A percentile compares a stretch with the other conserved stretches of the same genome.
phyloP scores from a whole-genome alignment of 2,888 invertebrate species.

The Dioctria linearis region DNA sequence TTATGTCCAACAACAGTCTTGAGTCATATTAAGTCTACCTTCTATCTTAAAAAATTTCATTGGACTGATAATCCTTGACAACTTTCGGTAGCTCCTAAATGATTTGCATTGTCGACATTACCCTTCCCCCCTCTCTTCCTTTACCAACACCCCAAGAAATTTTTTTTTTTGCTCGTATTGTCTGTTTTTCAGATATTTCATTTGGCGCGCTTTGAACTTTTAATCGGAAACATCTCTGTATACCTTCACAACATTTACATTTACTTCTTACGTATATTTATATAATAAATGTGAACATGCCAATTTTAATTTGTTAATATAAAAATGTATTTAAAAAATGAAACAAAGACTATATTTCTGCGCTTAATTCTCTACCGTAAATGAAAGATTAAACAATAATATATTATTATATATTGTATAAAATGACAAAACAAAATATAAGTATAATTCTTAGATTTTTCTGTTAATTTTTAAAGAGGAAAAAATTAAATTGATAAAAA shows the following conservation, averaged over 20 bases:
- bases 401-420: conserved; percentile 1
- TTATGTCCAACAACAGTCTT: too few species aligned
- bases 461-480: neutral
- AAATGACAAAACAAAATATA: conserved; percentile 10
- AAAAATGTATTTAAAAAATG: conserved; percentile 3
- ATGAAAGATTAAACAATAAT: conserved; percentile 6
- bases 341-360: conserved; percentile 50
- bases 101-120: too few species aligned
- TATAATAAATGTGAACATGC: conserved; percentile 38
- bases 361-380: conserved; percentile 41
- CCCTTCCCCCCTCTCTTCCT: too few species aligned
- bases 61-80: too few species aligned
- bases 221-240: neutral
- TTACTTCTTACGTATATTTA: conserved; percentile 24
- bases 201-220: too few species aligned
- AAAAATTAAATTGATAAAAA: neutral
- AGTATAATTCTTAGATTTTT: neutral
- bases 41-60: too few species aligned
- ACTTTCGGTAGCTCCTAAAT: too few species aligned
- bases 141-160: too few species aligned
- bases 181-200: too few species aligned
- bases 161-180: too few species aligned
- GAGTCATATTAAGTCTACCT: too few species aligned
- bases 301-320: conserved; percentile 27
- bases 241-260: neutral